Conservation (phyloP, 2,797 vertebrate genomes). For the Triplophysa bombifrons region DNA sequence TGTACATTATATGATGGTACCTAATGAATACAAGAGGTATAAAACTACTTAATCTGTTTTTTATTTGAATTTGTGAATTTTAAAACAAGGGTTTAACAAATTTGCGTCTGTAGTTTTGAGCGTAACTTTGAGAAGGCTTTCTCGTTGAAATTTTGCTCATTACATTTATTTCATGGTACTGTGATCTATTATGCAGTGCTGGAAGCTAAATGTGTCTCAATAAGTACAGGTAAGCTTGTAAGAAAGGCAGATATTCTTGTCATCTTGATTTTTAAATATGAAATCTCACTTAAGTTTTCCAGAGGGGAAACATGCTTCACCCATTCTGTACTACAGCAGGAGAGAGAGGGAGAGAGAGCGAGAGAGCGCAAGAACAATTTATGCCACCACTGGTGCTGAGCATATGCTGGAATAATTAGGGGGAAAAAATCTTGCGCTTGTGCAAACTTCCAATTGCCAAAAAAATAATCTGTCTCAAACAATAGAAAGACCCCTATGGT, state of each 20-base stretch:
- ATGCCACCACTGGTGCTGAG: constrained; percentile 68
- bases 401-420: constrained; percentile 84
- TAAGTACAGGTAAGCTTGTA: constrained; percentile 51
- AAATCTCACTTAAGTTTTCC: constrained; percentile 64
- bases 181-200: constrained; percentile 6
- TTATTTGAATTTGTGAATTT: background rate
- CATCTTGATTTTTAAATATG: constrained; percentile 61
- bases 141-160: background rate
- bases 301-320: constrained; percentile 54
- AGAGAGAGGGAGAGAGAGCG: constrained; percentile 51
- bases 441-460: constrained; percentile 84
- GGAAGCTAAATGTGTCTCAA: constrained; percentile 36
- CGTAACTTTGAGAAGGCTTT: background rate
- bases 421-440: constrained; percentile 76
- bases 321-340: constrained; percentile 46
- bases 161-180: background rate
- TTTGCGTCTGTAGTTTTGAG: background rate
- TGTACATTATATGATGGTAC: background rate
- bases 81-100: background rate
- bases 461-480: constrained; percentile 81
- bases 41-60: background rate
- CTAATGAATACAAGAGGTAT: background rate
- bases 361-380: constrained; percentile 63
- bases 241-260: constrained; percentile 54
- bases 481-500: constrained; percentile 86